phyloP scores from a whole-genome alignment of 2,797 vertebrate genomes.

The Manis crassicaudata region DNA sequence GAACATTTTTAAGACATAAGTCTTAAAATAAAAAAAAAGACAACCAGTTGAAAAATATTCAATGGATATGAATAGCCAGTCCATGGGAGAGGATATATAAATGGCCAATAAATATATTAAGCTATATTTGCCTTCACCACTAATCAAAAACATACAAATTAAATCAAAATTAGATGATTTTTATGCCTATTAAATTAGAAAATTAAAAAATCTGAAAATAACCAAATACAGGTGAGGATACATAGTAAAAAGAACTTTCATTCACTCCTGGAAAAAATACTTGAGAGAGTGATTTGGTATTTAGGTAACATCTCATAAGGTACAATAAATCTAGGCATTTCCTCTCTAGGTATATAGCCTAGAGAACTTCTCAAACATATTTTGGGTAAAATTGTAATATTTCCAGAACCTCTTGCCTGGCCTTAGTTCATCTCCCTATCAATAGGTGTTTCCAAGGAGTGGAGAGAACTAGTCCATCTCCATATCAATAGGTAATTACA shows the following conservation, averaged over 20 bases:
- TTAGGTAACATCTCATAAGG: not conserved
- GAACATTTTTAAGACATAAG: no score
- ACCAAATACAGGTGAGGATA: not conserved
- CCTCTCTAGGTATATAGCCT: not conserved
- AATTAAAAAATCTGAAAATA: not conserved
- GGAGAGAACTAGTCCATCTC: no score
- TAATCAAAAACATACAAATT: not conserved
- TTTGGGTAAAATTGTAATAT: no score
- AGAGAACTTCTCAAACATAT: not conserved
- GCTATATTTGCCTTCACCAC: not conserved
- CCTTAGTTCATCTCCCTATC: no score
- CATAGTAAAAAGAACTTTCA: not conserved
- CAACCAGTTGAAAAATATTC: not conserved
- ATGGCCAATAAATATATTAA: not conserved
- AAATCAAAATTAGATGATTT: not conserved
- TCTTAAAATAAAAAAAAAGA: not conserved
- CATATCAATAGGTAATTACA: no score
- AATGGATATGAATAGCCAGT: not conserved
- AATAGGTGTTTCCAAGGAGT: no score
- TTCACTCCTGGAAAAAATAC: not conserved
- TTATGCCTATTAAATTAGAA: not conserved
- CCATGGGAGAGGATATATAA: not conserved
- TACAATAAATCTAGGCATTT: not conserved
- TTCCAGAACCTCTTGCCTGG: no score
- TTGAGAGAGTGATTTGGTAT: not conserved